Percentiles rank a stretch among this genome's conserved stretches.
Conservation (phyloP, 2,113 vertebrate genomes). For the Muscicapa adusta region DNA sequence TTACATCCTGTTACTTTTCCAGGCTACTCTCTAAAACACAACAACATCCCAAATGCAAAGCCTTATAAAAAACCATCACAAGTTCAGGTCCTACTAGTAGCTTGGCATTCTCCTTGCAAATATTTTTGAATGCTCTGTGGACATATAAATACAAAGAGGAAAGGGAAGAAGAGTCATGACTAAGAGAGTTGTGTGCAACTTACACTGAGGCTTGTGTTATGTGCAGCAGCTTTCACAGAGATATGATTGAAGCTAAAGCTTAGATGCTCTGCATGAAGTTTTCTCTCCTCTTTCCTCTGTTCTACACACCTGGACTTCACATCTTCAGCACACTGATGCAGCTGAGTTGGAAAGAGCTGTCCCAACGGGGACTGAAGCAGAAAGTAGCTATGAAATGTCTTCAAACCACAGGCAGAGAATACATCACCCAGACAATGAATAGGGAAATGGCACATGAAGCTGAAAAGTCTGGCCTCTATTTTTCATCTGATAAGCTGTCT, state of each 20-base stretch:
- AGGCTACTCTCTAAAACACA: neutral
- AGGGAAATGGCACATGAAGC: neutral
- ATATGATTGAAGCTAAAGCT: neutral
- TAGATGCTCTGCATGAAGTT: neutral
- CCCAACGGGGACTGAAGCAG: neutral
- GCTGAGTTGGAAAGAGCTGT: neutral
- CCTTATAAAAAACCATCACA: neutral
- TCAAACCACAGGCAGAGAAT: slow-evolving; percentile 17
- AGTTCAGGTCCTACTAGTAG: neutral
- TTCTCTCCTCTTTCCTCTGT: neutral
- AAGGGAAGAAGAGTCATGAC: neutral
- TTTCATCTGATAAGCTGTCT: neutral
- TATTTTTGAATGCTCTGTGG: neutral
- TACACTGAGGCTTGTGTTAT: neutral
- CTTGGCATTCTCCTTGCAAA: neutral
- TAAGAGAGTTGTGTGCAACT: neutral
- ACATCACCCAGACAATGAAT: neutral
- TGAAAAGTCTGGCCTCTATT: neutral
- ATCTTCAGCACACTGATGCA: neutral
- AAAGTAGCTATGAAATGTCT: slow-evolving; percentile 16
- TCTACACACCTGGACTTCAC: neutral
- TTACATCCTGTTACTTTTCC: neutral
- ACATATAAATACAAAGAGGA: neutral
- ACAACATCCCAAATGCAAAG: neutral
- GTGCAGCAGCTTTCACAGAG: neutral